Percentiles rank a stretch among this genome's conserved stretches.
These are phyloP conservation scores for Macrostomum lignano DNA, from an alignment of 1,140 invertebrate genomes.

Conservation along the genomic window DNA sequence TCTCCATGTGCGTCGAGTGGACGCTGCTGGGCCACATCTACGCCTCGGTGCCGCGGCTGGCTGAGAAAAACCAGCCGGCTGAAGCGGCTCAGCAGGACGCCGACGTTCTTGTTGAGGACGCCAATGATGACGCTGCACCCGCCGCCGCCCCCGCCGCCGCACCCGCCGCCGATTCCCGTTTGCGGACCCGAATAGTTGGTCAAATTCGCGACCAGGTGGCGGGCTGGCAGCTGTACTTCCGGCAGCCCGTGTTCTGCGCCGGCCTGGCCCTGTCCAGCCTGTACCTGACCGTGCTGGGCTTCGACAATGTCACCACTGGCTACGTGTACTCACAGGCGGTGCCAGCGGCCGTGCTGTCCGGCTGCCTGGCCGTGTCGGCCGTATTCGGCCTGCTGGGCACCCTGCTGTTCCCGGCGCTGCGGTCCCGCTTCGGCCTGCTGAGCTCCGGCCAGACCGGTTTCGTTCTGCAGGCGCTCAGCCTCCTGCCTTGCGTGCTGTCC, in stretches of 20 bases:
- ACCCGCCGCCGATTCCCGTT: slow-evolving; percentile 2
- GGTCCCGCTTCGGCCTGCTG: slow-evolving; percentile 20
- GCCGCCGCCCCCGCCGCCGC: slow-evolving; percentile 1
- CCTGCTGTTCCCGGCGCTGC: slow-evolving; percentile 23
- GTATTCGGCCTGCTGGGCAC: slow-evolving; percentile 29
- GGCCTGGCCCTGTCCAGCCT: slow-evolving; percentile 29
- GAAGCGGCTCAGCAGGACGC: too few relatives aligned
- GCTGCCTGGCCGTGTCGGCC: slow-evolving; percentile 27
- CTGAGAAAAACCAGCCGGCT: slow-evolving; percentile 9
- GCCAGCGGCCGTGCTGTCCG: slow-evolving; percentile 24
- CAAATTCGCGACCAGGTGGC: too few relatives aligned
- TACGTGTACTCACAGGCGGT: slow-evolving; percentile 29
- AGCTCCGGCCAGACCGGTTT: slow-evolving; percentile 25
- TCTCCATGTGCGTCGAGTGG: slow-evolving; percentile 29
- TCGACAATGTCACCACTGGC: slow-evolving; percentile 33
- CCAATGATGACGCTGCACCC: neutral
- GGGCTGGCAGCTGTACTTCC: slow-evolving; percentile 25
- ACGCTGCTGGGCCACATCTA: slow-evolving; percentile 27
- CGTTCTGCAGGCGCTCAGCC: slow-evolving; percentile 14
- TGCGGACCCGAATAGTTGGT: too few relatives aligned
- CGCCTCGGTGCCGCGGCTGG: slow-evolving; percentile 20
- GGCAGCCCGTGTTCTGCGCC: slow-evolving; percentile 23
- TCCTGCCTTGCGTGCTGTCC: slow-evolving; percentile 30
- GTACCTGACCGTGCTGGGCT: slow-evolving; percentile 33
- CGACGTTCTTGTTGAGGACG: slow-evolving; percentile 4